Conservation (phyloP, 2,888 invertebrate species). For the Eristalis intricaria region DNA sequence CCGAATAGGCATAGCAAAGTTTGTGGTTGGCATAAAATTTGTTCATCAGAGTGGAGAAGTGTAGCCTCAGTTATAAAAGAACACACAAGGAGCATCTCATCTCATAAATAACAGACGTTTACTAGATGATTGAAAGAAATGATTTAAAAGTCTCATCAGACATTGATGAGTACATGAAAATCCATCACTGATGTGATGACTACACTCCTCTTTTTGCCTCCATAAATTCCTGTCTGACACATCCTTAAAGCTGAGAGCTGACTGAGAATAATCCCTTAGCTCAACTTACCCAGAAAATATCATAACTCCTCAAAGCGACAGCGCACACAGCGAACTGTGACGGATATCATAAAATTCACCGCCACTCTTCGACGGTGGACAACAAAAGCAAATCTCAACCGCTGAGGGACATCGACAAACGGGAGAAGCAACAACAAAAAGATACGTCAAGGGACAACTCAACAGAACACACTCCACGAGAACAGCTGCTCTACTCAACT, state of each 20-base stretch:
- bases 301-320: background rate
- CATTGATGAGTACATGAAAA: too few species aligned
- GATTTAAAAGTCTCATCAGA: too few species aligned
- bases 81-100: too few species aligned
- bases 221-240: background rate
- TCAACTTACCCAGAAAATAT: background rate
- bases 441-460: background rate
- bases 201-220: too few species aligned
- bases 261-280: background rate
- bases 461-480: conserved; percentile 12
- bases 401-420: background rate
- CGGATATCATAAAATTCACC: conserved; percentile 3
- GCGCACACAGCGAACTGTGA: background rate
- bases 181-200: too few species aligned
- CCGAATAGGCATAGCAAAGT: too few species aligned
- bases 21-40: too few species aligned
- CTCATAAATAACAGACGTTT: too few species aligned
- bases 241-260: background rate
- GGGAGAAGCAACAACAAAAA: background rate
- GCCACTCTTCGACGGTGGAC: background rate
- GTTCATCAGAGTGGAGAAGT: too few species aligned
- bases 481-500: conserved; percentile 44
- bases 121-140: too few species aligned
- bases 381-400: conserved; percentile 1
- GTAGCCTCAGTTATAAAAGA: too few species aligned